Evolutionary conservation across 2,113 vertebrate species (phyloP).

Genomic region (Istiophorus platypterus): DNA sequence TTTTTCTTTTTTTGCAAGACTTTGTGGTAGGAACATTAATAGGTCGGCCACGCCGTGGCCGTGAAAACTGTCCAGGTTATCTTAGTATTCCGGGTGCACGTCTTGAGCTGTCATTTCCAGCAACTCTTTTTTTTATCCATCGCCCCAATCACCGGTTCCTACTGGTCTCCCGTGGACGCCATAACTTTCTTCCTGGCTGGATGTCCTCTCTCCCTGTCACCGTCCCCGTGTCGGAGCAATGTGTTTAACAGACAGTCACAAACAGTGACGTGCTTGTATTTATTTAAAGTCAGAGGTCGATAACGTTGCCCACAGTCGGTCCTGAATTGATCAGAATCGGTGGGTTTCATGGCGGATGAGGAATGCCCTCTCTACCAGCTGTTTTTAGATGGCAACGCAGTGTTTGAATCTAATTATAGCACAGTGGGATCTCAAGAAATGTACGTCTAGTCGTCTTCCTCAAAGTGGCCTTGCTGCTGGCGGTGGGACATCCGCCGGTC

Average conservation of each 20-base stretch:
- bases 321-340: constrained; percentile 45
- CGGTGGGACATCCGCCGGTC: constrained; percentile 28
- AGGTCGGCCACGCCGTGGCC: constrained; percentile 41
- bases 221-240: constrained; percentile 32
- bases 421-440: constrained; percentile 51
- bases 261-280: constrained; percentile 28
- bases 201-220: neutral
- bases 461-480: constrained; percentile 27
- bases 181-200: neutral
- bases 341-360: constrained; percentile 74
- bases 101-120: constrained; percentile 41
- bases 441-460: constrained; percentile 37
- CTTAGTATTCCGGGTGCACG: constrained; percentile 44
- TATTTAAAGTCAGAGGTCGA: constrained; percentile 51
- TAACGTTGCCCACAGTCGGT: constrained; percentile 42
- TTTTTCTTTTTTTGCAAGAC: constrained; percentile 14
- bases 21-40: constrained; percentile 20
- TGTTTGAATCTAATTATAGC: constrained; percentile 81
- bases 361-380: constrained; percentile 78
- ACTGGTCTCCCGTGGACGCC: neutral
- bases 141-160: neutral
- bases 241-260: constrained; percentile 35
- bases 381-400: constrained; percentile 76
- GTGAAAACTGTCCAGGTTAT: constrained; percentile 62
- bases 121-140: constrained; percentile 12